Percentiles rank a stretch among this genome's conserved stretches.
These are phyloP conservation scores for Charina bottae DNA, from an alignment of 2,113 vertebrate genomes.

Conservation along the genomic window DNA sequence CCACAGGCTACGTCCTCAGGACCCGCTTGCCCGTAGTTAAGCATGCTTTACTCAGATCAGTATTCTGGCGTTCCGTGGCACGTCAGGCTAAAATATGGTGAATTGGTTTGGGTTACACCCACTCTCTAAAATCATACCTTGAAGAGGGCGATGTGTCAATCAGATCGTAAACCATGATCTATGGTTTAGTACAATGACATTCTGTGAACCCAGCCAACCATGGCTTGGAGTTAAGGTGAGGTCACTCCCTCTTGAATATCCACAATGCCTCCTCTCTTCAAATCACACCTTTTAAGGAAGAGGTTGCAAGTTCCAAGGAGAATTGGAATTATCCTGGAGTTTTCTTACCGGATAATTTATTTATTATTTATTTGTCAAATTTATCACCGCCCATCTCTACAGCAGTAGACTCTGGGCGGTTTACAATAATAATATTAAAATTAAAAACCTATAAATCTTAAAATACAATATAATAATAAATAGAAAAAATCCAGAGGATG, in stretches of 20 bases:
- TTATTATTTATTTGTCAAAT: too few relatives aligned
- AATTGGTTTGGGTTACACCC: background rate
- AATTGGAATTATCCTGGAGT: background rate
- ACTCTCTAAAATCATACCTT: background rate
- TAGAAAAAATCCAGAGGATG: too few relatives aligned
- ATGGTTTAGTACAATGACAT: background rate
- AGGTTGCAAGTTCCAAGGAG: background rate
- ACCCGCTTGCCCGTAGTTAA: background rate
- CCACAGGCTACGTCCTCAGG: background rate
- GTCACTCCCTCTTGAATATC: background rate
- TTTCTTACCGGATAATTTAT: background rate
- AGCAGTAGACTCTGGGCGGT: too few relatives aligned
- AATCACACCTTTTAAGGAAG: background rate
- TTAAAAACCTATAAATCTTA: too few relatives aligned
- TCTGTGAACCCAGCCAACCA: background rate
- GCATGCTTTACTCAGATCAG: background rate
- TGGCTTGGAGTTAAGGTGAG: background rate
- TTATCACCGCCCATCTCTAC: too few relatives aligned
- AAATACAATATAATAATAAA: too few relatives aligned
- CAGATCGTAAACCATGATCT: background rate
- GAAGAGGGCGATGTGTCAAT: background rate
- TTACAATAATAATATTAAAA: too few relatives aligned
- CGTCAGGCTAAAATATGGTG: background rate
- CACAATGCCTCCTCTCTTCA: background rate
- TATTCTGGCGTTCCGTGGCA: background rate